Evolutionary conservation across 2,113 vertebrate genomes (phyloP).

Genomic region (Leucopternis melanops): DNA sequence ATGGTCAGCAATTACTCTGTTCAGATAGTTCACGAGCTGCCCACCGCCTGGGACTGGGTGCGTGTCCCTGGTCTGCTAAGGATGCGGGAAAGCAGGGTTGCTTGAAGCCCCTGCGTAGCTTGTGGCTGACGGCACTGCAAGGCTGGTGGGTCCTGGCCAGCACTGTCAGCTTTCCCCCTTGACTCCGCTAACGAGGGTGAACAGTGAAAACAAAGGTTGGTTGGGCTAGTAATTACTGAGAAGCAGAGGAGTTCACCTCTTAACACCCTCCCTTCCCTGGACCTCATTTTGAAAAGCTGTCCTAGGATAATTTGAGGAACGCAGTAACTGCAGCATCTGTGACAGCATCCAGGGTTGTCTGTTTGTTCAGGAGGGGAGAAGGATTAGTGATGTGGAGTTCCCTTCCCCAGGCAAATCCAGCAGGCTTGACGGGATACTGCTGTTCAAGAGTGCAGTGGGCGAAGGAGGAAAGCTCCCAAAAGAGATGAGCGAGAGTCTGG

Average conservation of each 20-base stretch:
- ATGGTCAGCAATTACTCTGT: rapidly evolving
- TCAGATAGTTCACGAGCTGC: background rate
- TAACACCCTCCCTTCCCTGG: background rate
- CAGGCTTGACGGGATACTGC: background rate
- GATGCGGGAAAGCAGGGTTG: background rate
- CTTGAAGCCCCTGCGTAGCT: no score
- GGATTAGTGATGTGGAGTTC: background rate
- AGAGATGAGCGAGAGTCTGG: background rate
- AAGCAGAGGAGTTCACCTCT: background rate
- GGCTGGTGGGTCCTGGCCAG: background rate
- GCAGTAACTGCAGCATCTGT: background rate
- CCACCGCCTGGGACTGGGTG: rapidly evolving
- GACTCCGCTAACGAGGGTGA: background rate
- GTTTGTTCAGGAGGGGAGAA: background rate
- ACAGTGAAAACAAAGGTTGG: rapidly evolving
- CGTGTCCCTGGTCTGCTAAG: rapidly evolving
- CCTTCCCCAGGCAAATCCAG: background rate
- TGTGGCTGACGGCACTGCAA: rapidly evolving
- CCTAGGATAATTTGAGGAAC: background rate
- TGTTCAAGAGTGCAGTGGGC: background rate
- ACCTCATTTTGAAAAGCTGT: background rate
- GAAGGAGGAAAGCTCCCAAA: background rate
- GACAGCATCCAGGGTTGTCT: background rate
- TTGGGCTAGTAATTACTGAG: background rate
- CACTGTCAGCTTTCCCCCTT: rapidly evolving